phyloP scores from a whole-genome alignment of 2,113 vertebrate species.

The Arvicanthis niloticus region DNA sequence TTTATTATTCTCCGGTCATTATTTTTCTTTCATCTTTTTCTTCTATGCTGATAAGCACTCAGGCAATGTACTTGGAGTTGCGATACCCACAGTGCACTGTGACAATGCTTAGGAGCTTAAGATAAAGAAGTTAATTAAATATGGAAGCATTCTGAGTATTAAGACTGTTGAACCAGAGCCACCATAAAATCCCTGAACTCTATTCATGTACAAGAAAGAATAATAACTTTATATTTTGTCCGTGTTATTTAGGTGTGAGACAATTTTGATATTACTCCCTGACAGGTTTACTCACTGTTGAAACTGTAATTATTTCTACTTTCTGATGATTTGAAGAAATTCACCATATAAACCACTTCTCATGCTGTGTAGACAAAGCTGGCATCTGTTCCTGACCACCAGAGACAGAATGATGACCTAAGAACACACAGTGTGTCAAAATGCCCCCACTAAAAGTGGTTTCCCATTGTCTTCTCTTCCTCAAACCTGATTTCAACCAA shows the following conservation, averaged over 20 bases:
- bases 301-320: background rate
- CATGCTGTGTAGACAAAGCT: background rate
- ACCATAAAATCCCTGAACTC: background rate
- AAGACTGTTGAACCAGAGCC: background rate
- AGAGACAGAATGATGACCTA: background rate
- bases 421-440: background rate
- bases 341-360: background rate
- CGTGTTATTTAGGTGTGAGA: background rate
- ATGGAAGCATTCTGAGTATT: background rate
- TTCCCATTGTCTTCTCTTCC: background rate
- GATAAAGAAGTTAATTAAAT: background rate
- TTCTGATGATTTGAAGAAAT: conserved; percentile 12
- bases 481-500: background rate
- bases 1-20: background rate
- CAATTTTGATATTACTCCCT: background rate
- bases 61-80: background rate
- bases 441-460: background rate
- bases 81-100: background rate
- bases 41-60: background rate
- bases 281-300: background rate
- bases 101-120: background rate
- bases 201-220: background rate
- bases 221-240: conserved; percentile 30
- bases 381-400: background rate
- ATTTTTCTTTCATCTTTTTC: background rate